Evolutionary conservation across 1,140 invertebrate genomes (phyloP).

Genomic region (Conus ventricosus): DNA sequence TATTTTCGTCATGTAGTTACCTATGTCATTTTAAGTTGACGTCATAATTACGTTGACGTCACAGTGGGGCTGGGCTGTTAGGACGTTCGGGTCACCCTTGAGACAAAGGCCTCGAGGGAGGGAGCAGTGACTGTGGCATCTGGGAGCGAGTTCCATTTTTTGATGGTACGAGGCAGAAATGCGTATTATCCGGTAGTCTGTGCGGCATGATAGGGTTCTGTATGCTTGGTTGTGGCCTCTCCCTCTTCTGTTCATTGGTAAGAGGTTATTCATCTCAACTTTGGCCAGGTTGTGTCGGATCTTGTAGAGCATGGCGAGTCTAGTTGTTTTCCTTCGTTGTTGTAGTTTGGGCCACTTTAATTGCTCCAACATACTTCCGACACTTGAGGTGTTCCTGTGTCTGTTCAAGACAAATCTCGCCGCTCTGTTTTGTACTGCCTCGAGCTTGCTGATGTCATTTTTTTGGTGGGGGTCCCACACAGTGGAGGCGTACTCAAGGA

Average conservation of each 20-base stretch:
- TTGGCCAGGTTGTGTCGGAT: neutral
- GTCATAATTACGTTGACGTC: too few relatives aligned
- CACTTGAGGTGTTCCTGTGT: neutral
- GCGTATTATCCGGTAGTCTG: slow-evolving; percentile 27
- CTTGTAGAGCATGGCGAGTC: slow-evolving; percentile 34
- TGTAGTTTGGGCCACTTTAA: neutral
- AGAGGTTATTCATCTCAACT: neutral
- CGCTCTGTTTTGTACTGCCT: neutral
- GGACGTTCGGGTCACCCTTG: too few relatives aligned
- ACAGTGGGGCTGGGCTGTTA: too few relatives aligned
- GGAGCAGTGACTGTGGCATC: neutral
- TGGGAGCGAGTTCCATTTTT: neutral
- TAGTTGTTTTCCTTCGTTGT: slow-evolving; percentile 29
- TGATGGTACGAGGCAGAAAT: too few relatives aligned
- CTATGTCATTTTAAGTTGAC: too few relatives aligned
- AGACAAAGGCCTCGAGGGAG: too few relatives aligned
- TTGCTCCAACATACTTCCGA: too few relatives aligned
- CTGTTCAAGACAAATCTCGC: slow-evolving; percentile 28
- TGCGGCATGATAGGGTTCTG: neutral
- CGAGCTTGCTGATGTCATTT: too few relatives aligned
- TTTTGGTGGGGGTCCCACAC: slow-evolving; percentile 38
- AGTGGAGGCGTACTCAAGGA: slow-evolving; percentile 32
- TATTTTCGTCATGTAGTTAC: too few relatives aligned
- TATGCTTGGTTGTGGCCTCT: too few relatives aligned
- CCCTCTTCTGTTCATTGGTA: too few relatives aligned